Evolutionary conservation across 2,888 invertebrate genomes (phyloP).

Genomic region (Meghimatium bilineatum): DNA sequence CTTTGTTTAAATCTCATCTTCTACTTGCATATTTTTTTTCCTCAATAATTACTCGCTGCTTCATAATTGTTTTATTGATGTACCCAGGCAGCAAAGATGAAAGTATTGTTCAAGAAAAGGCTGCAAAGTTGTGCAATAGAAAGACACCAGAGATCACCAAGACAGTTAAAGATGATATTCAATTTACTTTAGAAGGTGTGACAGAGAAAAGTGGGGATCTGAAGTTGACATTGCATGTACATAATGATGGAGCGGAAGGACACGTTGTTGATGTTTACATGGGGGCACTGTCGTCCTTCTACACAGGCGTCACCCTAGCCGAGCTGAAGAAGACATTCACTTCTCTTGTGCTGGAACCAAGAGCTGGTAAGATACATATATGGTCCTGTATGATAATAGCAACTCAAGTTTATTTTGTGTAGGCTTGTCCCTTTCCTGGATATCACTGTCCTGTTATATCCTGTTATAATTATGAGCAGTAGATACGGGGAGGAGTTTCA

Average conservation of each 20-base stretch:
- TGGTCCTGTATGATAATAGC: too few relatives aligned
- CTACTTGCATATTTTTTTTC: too few relatives aligned
- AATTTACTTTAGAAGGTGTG: conserved; percentile 61
- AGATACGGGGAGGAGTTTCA: too few relatives aligned
- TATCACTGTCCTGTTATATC: too few relatives aligned
- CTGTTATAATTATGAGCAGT: too few relatives aligned
- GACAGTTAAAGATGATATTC: conserved; percentile 59
- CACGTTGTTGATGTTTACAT: conserved; percentile 66
- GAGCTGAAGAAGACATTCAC: conserved; percentile 63
- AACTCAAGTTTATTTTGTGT: too few relatives aligned
- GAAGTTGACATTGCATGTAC: conserved; percentile 60
- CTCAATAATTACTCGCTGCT: too few relatives aligned
- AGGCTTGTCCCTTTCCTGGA: too few relatives aligned
- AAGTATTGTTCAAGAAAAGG: conserved; percentile 56
- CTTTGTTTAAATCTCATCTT: too few relatives aligned
- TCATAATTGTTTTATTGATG: too few relatives aligned
- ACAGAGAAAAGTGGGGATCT: conserved; percentile 65
- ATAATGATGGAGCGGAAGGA: conserved; percentile 63
- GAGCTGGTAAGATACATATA: conserved; percentile 60
- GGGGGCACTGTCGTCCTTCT: conserved; percentile 64
- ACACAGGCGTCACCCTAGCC: conserved; percentile 70
- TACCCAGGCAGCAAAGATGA: conserved; percentile 62
- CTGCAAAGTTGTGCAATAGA: conserved; percentile 59
- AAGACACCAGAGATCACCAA: conserved; percentile 38
- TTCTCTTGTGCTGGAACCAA: conserved; percentile 78